Evolutionary conservation across 2,113 vertebrate genomes (phyloP).

Genomic region (Ivindomyrus marchei): DNA sequence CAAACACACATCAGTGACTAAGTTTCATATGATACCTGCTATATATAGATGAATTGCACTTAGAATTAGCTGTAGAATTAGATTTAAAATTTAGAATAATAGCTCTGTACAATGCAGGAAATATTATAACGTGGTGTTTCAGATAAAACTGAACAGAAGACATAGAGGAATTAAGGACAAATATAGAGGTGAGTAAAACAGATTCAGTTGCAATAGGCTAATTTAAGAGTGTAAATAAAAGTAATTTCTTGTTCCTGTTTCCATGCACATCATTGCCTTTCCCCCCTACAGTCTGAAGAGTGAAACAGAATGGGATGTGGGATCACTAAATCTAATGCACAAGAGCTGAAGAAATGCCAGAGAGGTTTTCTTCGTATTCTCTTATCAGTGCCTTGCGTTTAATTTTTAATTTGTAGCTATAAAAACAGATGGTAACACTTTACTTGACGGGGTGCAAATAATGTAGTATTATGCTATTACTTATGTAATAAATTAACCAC

Average conservation of each 20-base stretch:
- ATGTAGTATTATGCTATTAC: background rate
- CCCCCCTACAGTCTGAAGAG: slow-evolving; percentile 28
- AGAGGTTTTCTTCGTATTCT: slow-evolving; percentile 42
- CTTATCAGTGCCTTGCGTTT: background rate
- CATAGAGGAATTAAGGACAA: slow-evolving; percentile 11
- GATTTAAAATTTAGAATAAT: background rate
- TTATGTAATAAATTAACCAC: background rate
- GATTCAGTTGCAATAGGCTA: background rate
- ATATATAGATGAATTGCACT: background rate
- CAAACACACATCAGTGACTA: background rate
- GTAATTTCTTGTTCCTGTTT: background rate
- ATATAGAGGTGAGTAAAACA: background rate
- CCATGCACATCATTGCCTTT: background rate
- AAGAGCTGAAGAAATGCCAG: slow-evolving; percentile 42
- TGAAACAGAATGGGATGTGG: slow-evolving; percentile 61
- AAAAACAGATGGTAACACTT: background rate
- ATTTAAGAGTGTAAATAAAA: background rate
- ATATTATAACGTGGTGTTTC: background rate
- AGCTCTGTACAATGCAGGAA: background rate
- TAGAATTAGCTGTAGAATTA: background rate
- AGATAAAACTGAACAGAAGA: background rate
- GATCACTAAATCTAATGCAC: slow-evolving; percentile 44
- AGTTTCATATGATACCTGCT: background rate
- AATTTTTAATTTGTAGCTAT: background rate
- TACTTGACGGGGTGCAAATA: background rate